Evolutionary conservation across 2,888 invertebrate genomes (phyloP).

Genomic region (Acholoe squamosa): DNA sequence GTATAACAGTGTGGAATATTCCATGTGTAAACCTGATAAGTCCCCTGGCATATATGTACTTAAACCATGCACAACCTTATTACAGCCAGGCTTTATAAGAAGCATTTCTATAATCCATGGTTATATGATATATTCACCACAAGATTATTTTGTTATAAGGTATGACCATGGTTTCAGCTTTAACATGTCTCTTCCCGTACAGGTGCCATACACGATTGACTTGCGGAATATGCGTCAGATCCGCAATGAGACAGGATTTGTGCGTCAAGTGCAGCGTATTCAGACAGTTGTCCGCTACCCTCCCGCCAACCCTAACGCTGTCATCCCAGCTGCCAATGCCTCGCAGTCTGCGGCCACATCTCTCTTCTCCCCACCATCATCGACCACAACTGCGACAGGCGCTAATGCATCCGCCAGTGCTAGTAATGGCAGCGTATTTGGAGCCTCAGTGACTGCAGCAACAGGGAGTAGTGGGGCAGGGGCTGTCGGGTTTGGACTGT

Average conservation of each 20-base stretch:
- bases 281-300: slow-evolving; percentile 38
- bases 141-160: too few species aligned
- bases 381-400: not conserved
- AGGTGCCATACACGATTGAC: slow-evolving; percentile 90
- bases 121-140: too few species aligned
- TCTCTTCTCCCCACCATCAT: not conserved
- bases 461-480: too few species aligned
- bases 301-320: slow-evolving; percentile 36
- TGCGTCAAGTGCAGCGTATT: slow-evolving; percentile 88
- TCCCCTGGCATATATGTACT: too few species aligned
- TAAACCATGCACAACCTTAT: too few species aligned
- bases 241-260: slow-evolving; percentile 88
- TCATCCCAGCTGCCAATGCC: slow-evolving; percentile 73
- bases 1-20: too few species aligned
- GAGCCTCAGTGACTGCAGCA: too few species aligned
- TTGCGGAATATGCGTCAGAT: slow-evolving; percentile 90
- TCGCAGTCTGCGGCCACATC: not conserved
- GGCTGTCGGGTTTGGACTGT: not conserved
- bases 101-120: too few species aligned
- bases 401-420: not conserved
- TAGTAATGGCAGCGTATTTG: not conserved
- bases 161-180: too few species aligned
- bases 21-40: too few species aligned
- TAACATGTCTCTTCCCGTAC: slow-evolving; percentile 83
- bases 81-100: too few species aligned